Conservation (phyloP, 2,113 vertebrate genomes). For the Channa maculata region DNA sequence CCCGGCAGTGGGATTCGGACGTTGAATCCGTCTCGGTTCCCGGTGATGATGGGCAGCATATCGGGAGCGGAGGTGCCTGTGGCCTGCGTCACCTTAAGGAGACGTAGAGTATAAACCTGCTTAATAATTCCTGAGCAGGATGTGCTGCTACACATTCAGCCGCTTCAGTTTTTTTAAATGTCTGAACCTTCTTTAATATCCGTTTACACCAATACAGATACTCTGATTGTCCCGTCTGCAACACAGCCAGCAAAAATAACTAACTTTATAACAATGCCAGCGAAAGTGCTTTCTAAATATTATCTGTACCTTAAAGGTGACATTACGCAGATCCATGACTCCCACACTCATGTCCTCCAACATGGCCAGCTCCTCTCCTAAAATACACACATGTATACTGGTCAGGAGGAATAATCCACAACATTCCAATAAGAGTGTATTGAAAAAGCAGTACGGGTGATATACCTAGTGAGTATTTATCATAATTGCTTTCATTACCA, state of each 20-base stretch:
- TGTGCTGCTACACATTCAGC: too few relatives aligned
- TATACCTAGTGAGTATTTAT: too few relatives aligned
- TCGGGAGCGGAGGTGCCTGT: constrained; percentile 88
- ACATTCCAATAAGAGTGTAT: too few relatives aligned
- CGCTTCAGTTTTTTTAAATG: too few relatives aligned
- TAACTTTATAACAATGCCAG: too few relatives aligned
- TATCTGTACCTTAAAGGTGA: constrained; percentile 93
- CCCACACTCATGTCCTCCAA: constrained; percentile 98
- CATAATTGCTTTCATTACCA: neutral
- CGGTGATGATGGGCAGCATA: constrained; percentile 97
- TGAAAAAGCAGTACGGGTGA: too few relatives aligned
- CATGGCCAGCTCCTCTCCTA: constrained; percentile 97
- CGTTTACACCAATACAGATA: too few relatives aligned
- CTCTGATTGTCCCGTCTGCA: too few relatives aligned
- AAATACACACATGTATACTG: constrained; percentile 14
- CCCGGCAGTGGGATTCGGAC: constrained; percentile 95
- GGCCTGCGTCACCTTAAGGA: constrained; percentile 92
- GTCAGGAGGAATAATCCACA: neutral
- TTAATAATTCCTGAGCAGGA: too few relatives aligned
- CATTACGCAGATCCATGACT: constrained; percentile 96
- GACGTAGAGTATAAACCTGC: neutral
- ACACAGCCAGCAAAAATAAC: too few relatives aligned
- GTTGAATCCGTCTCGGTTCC: constrained; percentile 96
- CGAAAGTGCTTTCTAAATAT: too few relatives aligned
- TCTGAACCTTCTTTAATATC: too few relatives aligned